A percentile compares a stretch with the other conserved stretches of the same genome.
phyloP scores from a whole-genome alignment of 2,888 invertebrate genomes.

The Uloborus plumipes region DNA sequence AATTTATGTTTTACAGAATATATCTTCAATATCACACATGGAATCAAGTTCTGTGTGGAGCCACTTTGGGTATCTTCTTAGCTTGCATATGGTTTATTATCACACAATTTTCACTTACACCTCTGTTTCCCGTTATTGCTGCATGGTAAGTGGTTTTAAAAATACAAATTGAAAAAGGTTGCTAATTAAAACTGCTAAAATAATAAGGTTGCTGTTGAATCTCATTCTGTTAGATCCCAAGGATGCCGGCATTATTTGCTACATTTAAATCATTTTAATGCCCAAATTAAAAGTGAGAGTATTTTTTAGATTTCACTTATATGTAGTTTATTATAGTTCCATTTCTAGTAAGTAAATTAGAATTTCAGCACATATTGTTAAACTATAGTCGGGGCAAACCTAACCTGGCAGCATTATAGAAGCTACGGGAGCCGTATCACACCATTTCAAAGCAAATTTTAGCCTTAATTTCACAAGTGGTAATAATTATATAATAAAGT shows the following conservation, averaged over 20 bases:
- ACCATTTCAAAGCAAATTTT: too few species aligned
- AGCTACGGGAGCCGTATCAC: too few species aligned
- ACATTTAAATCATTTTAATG: not conserved
- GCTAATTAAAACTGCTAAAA: not conserved
- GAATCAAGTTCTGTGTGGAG: slow-evolving; percentile 85
- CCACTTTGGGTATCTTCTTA: slow-evolving; percentile 80
- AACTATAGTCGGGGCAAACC: too few species aligned
- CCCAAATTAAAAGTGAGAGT: too few species aligned
- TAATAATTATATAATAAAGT: too few species aligned
- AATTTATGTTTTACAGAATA: slow-evolving; percentile 77
- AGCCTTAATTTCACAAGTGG: too few species aligned
- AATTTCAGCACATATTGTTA: too few species aligned
- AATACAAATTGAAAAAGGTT: not conserved
- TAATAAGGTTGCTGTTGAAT: too few species aligned
- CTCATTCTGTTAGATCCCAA: too few species aligned
- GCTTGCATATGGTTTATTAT: slow-evolving; percentile 86
- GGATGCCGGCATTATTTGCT: not conserved
- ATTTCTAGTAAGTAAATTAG: too few species aligned
- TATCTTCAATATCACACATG: slow-evolving; percentile 89
- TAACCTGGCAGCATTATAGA: too few species aligned
- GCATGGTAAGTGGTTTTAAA: slow-evolving; percentile 78
- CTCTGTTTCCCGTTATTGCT: slow-evolving; percentile 86
- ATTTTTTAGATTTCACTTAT: not conserved
- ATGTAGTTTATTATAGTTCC: not conserved
- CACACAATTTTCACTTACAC: slow-evolving; percentile 85